Evolutionary conservation across 2,888 invertebrate genomes (phyloP).

Genomic region (Spisula subtruncata): DNA sequence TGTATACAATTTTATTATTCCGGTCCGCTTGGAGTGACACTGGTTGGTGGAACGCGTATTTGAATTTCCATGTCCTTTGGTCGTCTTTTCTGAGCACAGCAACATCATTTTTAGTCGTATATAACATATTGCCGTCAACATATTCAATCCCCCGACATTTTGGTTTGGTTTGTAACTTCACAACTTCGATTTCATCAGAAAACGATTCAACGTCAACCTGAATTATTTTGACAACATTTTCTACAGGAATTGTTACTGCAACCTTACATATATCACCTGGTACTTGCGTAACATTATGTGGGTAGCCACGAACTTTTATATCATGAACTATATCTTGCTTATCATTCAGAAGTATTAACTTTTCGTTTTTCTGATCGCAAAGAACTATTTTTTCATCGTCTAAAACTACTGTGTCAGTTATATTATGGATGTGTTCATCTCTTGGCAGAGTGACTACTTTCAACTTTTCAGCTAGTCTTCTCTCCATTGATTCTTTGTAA

Average conservation of each 20-base stretch:
- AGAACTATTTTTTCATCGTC: constrained; percentile 39
- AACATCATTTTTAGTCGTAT: constrained; percentile 45
- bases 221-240: constrained; percentile 38
- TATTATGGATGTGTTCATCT: constrained; percentile 33
- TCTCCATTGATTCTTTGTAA: constrained; percentile 33
- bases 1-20: constrained; percentile 19
- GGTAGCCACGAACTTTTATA: constrained; percentile 34
- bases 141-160: constrained; percentile 46
- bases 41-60: constrained; percentile 54
- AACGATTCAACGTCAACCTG: constrained; percentile 29
- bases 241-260: constrained; percentile 52
- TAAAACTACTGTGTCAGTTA: constrained; percentile 37
- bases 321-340: not conserved
- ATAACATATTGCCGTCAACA: constrained; percentile 38
- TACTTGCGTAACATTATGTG: constrained; percentile 51
- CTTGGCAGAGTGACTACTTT: constrained; percentile 35
- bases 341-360: constrained; percentile 36
- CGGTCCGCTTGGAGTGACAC: constrained; percentile 49
- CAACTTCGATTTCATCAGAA: constrained; percentile 36
- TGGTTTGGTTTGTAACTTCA: constrained; percentile 43
- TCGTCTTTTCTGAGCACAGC: constrained; percentile 29
- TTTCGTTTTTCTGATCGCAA: constrained; percentile 54
- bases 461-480: constrained; percentile 33
- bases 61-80: constrained; percentile 42
- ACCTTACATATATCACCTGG: not conserved